A percentile compares a stretch with the other conserved stretches of the same genome.
phyloP scores from a whole-genome alignment of 2,113 vertebrate genomes.

The Otis tarda region DNA sequence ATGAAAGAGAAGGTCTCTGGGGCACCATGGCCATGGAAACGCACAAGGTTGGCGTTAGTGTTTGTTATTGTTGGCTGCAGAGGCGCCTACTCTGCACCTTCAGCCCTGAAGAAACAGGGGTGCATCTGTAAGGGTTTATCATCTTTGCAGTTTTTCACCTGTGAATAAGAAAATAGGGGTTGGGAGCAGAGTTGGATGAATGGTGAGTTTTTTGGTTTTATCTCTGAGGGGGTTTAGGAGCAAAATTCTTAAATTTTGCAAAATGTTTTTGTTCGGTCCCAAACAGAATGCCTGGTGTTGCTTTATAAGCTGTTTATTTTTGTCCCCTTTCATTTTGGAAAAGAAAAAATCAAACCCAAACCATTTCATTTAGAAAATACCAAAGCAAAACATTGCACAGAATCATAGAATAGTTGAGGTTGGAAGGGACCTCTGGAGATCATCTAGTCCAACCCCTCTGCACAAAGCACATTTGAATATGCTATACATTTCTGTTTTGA shows the following conservation, averaged over 20 bases:
- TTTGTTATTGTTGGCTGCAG: slow-evolving; percentile 38
- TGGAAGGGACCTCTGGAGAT: neutral
- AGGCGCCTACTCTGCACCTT: neutral
- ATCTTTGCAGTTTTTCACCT: neutral
- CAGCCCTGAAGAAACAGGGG: neutral
- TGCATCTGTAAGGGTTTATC: neutral
- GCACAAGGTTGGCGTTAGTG: neutral
- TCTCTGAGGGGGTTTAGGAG: neutral
- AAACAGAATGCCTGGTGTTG: slow-evolving; percentile 8
- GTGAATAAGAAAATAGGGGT: neutral
- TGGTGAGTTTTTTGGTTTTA: slow-evolving; percentile 27
- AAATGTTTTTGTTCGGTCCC: neutral
- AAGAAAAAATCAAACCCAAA: neutral
- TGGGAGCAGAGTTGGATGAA: slow-evolving; percentile 22
- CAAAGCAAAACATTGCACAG: slow-evolving; percentile 45
- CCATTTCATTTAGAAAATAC: slow-evolving; percentile 46
- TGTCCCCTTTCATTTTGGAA: slow-evolving; percentile 37
- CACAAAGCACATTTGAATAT: neutral
- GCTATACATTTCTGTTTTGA: neutral
- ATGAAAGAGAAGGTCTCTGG: neutral
- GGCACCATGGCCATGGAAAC: slow-evolving; percentile 18
- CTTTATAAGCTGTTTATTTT: slow-evolving; percentile 18
- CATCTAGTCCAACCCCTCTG: neutral
- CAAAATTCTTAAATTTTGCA: neutral
- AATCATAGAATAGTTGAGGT: slow-evolving; percentile 43